Evolutionary conservation across 2,113 vertebrate genomes (phyloP).

Genomic region (Dicrurus megarhynchus): DNA sequence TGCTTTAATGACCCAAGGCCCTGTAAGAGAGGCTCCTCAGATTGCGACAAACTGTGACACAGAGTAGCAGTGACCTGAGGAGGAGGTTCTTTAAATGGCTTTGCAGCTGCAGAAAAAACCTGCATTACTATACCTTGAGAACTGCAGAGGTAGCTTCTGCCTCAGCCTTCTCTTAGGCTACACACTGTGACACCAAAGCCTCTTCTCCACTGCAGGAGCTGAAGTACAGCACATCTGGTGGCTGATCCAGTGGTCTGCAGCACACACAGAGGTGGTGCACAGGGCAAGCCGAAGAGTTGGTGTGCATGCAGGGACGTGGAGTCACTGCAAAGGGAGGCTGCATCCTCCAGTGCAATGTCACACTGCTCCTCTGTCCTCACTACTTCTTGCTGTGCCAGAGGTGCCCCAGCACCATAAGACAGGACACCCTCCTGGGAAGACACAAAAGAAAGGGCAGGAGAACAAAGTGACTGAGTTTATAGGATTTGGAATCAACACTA

Average conservation of each 20-base stretch:
- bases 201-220: neutral
- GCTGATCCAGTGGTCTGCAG: neutral
- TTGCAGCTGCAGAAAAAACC: neutral
- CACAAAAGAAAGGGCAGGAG: neutral
- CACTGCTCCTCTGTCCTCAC: neutral
- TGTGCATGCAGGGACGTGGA: neutral
- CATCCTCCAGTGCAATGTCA: neutral
- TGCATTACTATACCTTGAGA: neutral
- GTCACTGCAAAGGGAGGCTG: neutral
- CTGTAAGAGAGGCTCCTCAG: neutral
- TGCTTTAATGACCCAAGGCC: neutral
- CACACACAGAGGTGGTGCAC: fast-evolving
- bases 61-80: neutral
- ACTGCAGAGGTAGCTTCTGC: neutral
- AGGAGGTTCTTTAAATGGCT: neutral
- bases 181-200: fast-evolving
- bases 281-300: neutral
- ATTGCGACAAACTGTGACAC: neutral
- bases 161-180: neutral
- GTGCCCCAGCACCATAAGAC: neutral
- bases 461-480: neutral
- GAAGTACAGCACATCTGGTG: neutral
- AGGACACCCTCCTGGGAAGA: neutral
- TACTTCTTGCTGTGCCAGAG: neutral
- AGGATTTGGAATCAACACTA: neutral